These are phyloP conservation scores for Esox lucius DNA, from an alignment of 2,797 vertebrate genomes.

Conservation along the genomic window DNA sequence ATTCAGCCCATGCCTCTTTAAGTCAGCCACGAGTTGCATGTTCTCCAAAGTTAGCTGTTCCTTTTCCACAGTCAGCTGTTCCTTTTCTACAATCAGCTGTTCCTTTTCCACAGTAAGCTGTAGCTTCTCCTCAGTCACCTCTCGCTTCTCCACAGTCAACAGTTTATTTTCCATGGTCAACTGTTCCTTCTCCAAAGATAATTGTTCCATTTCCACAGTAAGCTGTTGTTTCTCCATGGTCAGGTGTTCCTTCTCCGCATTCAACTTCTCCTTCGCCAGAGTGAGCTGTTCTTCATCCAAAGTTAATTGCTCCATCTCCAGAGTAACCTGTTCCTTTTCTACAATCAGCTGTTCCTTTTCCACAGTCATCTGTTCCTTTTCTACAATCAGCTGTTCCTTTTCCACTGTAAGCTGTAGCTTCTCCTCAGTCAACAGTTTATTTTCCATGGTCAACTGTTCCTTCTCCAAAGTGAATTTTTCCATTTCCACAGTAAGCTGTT, in stretches of 20 bases:
- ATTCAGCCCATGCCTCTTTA: constrained; percentile 15
- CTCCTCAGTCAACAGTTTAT: no score
- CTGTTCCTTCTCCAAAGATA: constrained; percentile 49
- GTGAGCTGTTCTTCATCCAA: constrained; percentile 43
- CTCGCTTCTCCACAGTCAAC: constrained; percentile 19
- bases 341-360: constrained; percentile 25
- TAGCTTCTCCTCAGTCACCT: not conserved
- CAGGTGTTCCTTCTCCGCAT: constrained; percentile 49
- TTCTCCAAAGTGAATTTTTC: constrained; percentile 18
- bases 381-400: constrained; percentile 1
- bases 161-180: constrained; percentile 41
- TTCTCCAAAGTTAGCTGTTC: constrained; percentile 6
- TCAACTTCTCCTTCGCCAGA: constrained; percentile 34
- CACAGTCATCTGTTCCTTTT: not conserved
- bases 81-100: not conserved
- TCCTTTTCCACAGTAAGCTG: not conserved
- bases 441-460: constrained; percentile 30
- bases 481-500: constrained; percentile 44
- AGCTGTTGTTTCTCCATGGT: constrained; percentile 42
- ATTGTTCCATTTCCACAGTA: constrained; percentile 1
- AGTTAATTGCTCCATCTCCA: not conserved
- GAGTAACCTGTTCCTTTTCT: constrained; percentile 39
- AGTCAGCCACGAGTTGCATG: not conserved
- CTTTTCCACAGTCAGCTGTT: not conserved
- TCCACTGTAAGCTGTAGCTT: constrained; percentile 36